Conservation (phyloP, 1,140 invertebrate species). For the Pteromalus puparum region DNA sequence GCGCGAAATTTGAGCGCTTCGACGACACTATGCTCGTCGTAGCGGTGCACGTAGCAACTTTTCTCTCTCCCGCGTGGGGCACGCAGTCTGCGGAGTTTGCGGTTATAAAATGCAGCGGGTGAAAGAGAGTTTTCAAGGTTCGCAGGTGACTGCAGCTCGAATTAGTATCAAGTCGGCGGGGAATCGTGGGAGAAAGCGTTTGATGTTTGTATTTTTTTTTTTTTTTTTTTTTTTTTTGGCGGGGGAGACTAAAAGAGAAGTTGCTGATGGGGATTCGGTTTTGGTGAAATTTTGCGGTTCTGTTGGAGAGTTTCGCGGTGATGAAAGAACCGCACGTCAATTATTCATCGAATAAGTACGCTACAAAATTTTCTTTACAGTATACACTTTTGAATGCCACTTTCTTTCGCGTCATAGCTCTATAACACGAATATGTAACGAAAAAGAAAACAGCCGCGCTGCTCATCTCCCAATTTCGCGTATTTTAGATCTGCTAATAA, state of each 20-base stretch:
- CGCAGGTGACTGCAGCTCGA: not conserved
- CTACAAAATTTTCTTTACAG: no score
- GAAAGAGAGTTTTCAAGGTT: slow-evolving; percentile 25
- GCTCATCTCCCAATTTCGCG: not conserved
- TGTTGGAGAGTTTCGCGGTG: no score
- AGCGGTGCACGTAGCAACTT: not conserved
- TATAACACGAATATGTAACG: not conserved
- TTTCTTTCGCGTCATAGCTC: not conserved
- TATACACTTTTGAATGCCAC: not conserved
- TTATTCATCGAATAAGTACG: no score
- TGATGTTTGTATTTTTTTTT: not conserved
- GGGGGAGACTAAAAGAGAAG: no score
- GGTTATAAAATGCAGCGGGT: slow-evolving; percentile 3
- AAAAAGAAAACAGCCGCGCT: not conserved
- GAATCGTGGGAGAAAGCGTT: not conserved
- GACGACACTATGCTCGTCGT: not conserved
- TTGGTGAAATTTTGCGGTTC: not conserved
- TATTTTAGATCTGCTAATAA: slow-evolving; percentile 23
- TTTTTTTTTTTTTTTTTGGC: no score
- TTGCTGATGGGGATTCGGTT: no score
- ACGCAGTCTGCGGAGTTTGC: not conserved
- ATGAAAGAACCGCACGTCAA: no score
- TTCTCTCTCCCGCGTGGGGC: not conserved
- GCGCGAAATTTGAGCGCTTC: slow-evolving; percentile 22
- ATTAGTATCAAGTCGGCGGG: not conserved